Base-by-base conservation (phyloP, 2,797 vertebrate genomes). In the Poecile montanus region DNA sequence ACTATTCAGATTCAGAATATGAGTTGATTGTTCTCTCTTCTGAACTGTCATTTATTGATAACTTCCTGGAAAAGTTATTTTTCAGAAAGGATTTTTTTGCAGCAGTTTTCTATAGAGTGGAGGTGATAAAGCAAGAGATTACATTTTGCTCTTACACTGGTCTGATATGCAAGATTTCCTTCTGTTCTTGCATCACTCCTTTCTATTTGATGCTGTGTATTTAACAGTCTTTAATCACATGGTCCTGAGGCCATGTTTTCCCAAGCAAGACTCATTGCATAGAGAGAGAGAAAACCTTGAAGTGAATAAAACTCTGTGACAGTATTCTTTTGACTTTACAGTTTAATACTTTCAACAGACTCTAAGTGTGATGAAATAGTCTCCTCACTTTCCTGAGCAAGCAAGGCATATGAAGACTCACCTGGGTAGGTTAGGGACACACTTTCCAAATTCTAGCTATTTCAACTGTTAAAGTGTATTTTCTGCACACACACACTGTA, bases 391-490 rank as follows among this genome's bases (percentile, higher is more conserved):
- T 79, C 71, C 50, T 65, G 85, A 85, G 51, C 32, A 70, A 88
- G 51, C 13, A 89, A 89, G 65, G 83, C 40, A 36, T 22, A 81
- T n/a, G 21, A 83, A 89, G 40, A 70, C 30, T 94, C 36, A 78
- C 15, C 56, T 87, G 50, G 17, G 16, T 45, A 84, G n/a, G 50
- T 61, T 79, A 86, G 36, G 19, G 47, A 45, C 71, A 72, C 29
- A 40, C 2, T 11, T 83, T 93, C 72, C 38, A 83, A 85, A 92
- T 83, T 83, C 54, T 42, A 73, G 21, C 60, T 76, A 79, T 88
- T 96, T 94, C 78, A 93, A 29, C 70, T 65, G 40, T 61, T 88
- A 90, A 92, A 91, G 61, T 65, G 76, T 77, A 89, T 95, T 95
- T 91, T 93, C 78, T 71, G 16, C 17, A 60, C 26, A 40, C 13